Percentiles rank a stretch among this genome's conserved stretches.
Evolutionary conservation across 2,888 invertebrate genomes (phyloP).

Genomic region (Archaeoteleia sp.): DNA sequence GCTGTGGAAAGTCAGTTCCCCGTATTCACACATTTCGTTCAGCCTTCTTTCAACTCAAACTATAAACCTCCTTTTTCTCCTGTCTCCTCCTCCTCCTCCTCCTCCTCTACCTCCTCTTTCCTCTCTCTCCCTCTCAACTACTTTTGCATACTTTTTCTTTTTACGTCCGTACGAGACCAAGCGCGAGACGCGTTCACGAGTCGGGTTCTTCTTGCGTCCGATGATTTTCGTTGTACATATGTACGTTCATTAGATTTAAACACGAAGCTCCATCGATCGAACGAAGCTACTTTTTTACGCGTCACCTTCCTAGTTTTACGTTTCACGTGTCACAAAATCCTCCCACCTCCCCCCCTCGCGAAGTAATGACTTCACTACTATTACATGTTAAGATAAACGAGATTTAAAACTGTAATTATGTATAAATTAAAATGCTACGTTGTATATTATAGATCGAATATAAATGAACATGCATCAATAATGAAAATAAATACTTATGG

Average conservation of each 20-base stretch:
- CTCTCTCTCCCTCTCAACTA: conserved; percentile 17
- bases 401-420: conserved; percentile 74
- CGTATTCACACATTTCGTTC: conserved; percentile 28
- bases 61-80: conserved; percentile 46
- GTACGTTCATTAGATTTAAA: conserved; percentile 23
- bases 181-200: conserved; percentile 31
- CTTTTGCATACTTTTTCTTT: conserved; percentile 32
- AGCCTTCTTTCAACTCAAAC: conserved; percentile 42
- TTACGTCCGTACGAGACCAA: conserved; percentile 27
- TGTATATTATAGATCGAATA: conserved; percentile 75
- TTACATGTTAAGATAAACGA: conserved; percentile 64
- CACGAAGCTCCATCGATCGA: conserved; percentile 45
- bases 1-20: conserved; percentile 36
- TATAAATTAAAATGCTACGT: conserved; percentile 74
- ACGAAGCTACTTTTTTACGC: conserved; percentile 57
- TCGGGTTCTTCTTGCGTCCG: conserved; percentile 34
- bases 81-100: conserved; percentile 4
- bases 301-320: conserved; percentile 59
- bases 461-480: conserved; percentile 73
- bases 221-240: conserved; percentile 43
- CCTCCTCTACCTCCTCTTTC: conserved; percentile 8
- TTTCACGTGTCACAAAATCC: conserved; percentile 51
- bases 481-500: conserved; percentile 70
- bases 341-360: conserved; percentile 55
- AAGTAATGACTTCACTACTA: conserved; percentile 66